Evolutionary conservation across 2,113 vertebrate species (phyloP).

Genomic region (Ptilonorhynchus violaceus): DNA sequence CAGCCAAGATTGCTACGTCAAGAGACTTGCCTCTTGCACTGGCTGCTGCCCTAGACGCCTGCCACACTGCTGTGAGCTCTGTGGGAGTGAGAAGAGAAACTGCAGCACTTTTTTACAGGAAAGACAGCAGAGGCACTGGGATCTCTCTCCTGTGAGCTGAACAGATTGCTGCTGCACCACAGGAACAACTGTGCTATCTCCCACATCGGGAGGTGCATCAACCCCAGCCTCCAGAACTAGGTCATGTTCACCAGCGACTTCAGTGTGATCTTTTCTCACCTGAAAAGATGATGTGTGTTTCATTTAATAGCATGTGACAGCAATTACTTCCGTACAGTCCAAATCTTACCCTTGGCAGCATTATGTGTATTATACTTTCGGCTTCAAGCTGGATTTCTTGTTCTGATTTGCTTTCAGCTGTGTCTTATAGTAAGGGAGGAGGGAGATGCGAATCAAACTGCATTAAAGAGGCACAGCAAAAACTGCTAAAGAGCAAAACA

Average conservation of each 20-base stretch:
- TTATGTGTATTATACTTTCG: background rate
- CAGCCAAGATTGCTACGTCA: background rate
- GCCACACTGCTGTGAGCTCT: background rate
- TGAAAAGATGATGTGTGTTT: background rate
- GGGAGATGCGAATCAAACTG: background rate
- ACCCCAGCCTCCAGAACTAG: background rate
- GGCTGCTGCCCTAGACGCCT: background rate
- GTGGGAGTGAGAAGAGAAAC: background rate
- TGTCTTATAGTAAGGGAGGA: background rate
- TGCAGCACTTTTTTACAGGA: background rate
- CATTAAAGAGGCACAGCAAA: background rate
- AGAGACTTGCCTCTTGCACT: background rate
- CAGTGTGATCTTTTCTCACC: background rate
- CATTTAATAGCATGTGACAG: background rate
- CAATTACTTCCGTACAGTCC: background rate
- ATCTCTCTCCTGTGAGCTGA: background rate
- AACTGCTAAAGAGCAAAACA: background rate
- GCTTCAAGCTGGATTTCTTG: background rate
- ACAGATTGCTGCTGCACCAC: background rate
- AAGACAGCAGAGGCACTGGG: background rate
- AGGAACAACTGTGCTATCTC: background rate
- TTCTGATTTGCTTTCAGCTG: background rate
- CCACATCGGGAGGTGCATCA: background rate
- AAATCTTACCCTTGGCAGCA: background rate
- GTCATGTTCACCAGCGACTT: background rate